Evolutionary conservation across 2,113 vertebrate species (phyloP).

Genomic region (Channa argus): DNA sequence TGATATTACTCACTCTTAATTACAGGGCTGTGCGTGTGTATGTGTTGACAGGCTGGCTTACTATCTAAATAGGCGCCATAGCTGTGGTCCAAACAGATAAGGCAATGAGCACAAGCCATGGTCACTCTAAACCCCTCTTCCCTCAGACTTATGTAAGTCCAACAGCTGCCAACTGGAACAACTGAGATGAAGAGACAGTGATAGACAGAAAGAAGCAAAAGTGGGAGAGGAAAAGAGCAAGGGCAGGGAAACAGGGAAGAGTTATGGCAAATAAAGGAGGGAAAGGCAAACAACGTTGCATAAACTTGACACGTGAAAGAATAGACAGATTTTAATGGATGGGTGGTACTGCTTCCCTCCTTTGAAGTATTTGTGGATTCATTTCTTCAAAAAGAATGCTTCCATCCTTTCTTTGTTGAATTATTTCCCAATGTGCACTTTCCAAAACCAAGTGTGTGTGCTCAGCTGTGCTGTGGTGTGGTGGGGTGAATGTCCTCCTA

Average conservation of each 20-base stretch:
- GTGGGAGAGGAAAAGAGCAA: not conserved
- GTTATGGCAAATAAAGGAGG: conserved; percentile 9
- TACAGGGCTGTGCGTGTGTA: conserved; percentile 1
- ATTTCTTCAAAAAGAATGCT: not conserved
- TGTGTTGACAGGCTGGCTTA: conserved; percentile 65
- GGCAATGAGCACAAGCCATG: conserved; percentile 26
- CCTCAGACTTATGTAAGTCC: conserved; percentile 59
- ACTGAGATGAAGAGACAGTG: conserved; percentile 7
- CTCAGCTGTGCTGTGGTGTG: not conserved
- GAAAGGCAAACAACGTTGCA: conserved; percentile 16
- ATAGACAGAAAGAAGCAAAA: not conserved
- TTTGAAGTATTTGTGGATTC: conserved; percentile 30
- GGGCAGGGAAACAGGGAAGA: not conserved
- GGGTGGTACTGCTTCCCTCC: conserved; percentile 28
- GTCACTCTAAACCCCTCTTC: conserved; percentile 14
- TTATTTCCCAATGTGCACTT: not conserved
- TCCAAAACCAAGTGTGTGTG: not conserved
- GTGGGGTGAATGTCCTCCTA: not conserved
- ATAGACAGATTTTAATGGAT: conserved; percentile 14
- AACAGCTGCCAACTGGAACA: conserved; percentile 37
- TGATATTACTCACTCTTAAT: conserved; percentile 41
- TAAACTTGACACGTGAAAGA: conserved; percentile 22
- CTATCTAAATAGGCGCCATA: conserved; percentile 71
- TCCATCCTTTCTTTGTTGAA: not conserved
- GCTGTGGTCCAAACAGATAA: conserved; percentile 75